Evolutionary conservation across 2,113 vertebrate species (phyloP).

Genomic region (Hydrolagus affinis): DNA sequence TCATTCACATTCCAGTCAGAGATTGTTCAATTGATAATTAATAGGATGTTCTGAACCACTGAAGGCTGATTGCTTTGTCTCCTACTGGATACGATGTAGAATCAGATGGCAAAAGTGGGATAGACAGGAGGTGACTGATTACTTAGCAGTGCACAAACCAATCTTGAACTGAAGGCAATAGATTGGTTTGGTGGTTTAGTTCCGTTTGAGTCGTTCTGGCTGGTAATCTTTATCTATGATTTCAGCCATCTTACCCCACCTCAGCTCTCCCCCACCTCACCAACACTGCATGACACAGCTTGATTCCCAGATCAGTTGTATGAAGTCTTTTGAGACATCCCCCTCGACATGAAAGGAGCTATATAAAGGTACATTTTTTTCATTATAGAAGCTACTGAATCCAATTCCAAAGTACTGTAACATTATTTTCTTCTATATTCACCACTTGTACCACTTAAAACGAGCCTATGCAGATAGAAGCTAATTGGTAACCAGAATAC

Average conservation of each 20-base stretch:
- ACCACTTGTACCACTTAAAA: too few relatives aligned
- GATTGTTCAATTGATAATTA: conserved; percentile 5
- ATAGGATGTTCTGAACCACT: neutral
- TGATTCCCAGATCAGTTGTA: too few relatives aligned
- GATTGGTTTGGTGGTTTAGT: neutral
- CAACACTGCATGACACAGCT: too few relatives aligned
- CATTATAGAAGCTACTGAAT: too few relatives aligned
- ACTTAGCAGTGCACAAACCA: neutral
- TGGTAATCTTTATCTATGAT: neutral
- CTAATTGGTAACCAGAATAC: too few relatives aligned
- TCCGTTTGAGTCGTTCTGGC: neutral
- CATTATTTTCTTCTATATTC: too few relatives aligned
- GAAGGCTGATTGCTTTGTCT: neutral
- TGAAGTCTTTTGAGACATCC: too few relatives aligned
- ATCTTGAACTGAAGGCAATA: neutral
- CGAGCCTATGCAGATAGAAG: too few relatives aligned
- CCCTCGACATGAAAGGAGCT: too few relatives aligned
- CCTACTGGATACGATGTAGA: neutral
- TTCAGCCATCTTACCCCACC: neutral
- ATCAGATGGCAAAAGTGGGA: neutral
- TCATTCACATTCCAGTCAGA: neutral
- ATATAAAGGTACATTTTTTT: too few relatives aligned
- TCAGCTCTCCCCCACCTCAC: neutral
- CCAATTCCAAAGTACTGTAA: too few relatives aligned
- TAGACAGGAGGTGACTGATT: neutral